Conservation (phyloP, 2,113 vertebrate species). For the Rattus rattus region DNA sequence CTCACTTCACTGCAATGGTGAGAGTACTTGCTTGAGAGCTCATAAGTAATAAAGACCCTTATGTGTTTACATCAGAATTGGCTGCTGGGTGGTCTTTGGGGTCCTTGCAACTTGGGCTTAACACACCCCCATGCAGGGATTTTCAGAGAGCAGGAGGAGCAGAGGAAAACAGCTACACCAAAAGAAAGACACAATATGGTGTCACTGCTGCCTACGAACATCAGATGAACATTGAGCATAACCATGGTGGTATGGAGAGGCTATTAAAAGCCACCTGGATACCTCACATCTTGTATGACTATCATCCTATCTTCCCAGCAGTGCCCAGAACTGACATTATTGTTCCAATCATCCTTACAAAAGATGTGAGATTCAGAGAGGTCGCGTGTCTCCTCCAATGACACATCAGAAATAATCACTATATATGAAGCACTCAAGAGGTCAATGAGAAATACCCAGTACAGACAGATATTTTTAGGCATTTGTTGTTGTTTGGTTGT, state of each 20-base stretch:
- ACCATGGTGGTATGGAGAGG: background rate
- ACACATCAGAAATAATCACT: background rate
- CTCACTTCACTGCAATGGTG: no score
- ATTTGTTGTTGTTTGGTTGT: background rate
- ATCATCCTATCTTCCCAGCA: background rate
- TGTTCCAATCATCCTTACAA: background rate
- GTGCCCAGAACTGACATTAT: background rate
- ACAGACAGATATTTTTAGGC: background rate
- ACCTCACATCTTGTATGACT: background rate
- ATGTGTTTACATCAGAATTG: no score
- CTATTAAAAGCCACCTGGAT: background rate
- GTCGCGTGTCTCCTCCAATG: background rate
- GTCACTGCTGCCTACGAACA: background rate
- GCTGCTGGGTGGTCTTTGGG: no score
- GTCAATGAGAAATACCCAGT: background rate
- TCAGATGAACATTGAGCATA: background rate
- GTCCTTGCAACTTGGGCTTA: no score
- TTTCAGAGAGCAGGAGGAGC: background rate
- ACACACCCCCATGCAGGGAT: background rate
- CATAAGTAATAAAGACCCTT: no score
- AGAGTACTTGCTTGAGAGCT: no score
- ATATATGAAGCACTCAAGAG: background rate
- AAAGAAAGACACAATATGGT: background rate
- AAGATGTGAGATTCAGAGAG: background rate
- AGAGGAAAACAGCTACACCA: background rate